These are phyloP conservation scores for Hyperopisus bebe DNA, from an alignment of 2,113 vertebrate species.

Conservation along the genomic window DNA sequence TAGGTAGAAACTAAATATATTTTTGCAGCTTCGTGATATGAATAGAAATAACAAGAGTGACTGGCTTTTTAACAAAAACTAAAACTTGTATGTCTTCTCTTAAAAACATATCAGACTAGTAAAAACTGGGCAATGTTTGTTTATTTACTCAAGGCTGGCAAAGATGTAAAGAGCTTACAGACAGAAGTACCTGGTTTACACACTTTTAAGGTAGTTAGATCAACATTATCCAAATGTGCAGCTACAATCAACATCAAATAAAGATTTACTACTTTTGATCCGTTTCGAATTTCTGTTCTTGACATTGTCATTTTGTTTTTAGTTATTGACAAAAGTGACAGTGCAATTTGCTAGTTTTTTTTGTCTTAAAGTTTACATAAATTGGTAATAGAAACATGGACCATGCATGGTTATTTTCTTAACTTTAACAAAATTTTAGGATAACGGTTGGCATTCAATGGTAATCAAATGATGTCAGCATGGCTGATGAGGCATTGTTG, in stretches of 20 bases:
- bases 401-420: background rate
- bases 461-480: background rate
- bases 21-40: too few species aligned
- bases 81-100: background rate
- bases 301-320: background rate
- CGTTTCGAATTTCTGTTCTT: background rate
- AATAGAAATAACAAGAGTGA: too few species aligned
- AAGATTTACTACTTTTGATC: background rate
- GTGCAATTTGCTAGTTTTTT: background rate
- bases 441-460: background rate
- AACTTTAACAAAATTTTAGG: background rate
- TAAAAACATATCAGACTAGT: background rate
- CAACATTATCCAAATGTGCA: background rate
- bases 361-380: background rate
- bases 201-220: background rate
- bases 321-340: background rate
- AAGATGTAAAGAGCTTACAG: background rate
- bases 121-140: background rate
- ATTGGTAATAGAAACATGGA: background rate
- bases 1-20: too few species aligned
- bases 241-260: background rate
- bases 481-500: background rate
- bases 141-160: background rate
- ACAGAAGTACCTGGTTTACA: background rate
- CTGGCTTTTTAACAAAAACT: background rate